A percentile compares a stretch with the other conserved stretches of the same genome.
Conservation (phyloP, 2,113 vertebrate species). For the Rousettus leschenaultii region DNA sequence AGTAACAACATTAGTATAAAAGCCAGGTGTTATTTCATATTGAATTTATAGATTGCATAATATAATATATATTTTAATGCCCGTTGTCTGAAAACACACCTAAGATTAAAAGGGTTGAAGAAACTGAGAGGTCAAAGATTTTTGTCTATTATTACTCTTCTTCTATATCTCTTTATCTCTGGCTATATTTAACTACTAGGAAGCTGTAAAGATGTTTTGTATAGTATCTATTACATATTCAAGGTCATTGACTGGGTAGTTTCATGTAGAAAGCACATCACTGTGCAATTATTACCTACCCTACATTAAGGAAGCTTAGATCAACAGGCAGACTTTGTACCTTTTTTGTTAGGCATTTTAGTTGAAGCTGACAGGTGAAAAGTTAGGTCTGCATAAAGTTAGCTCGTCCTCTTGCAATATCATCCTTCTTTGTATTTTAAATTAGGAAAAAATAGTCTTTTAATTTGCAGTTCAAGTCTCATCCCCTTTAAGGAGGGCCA, state of each 20-base stretch:
- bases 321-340: background rate
- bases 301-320: background rate
- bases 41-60: background rate
- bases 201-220: conserved; percentile 37
- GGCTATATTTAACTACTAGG: conserved; percentile 1
- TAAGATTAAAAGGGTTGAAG: background rate
- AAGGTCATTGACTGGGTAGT: background rate
- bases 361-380: background rate
- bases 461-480: background rate
- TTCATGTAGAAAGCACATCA: background rate
- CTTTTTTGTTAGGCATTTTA: background rate
- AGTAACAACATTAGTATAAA: conserved; percentile 39
- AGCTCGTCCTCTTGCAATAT: background rate
- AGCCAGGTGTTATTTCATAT: conserved; percentile 25
- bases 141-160: background rate
- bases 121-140: background rate
- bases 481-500: background rate
- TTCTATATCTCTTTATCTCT: background rate
- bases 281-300: background rate
- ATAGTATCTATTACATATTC: background rate
- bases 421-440: background rate
- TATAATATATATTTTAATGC: background rate
- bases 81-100: background rate
- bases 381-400: background rate
- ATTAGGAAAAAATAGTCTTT: background rate